Evolutionary conservation across 2,113 vertebrate genomes (phyloP).

Genomic region (Pseudopodoces humilis): DNA sequence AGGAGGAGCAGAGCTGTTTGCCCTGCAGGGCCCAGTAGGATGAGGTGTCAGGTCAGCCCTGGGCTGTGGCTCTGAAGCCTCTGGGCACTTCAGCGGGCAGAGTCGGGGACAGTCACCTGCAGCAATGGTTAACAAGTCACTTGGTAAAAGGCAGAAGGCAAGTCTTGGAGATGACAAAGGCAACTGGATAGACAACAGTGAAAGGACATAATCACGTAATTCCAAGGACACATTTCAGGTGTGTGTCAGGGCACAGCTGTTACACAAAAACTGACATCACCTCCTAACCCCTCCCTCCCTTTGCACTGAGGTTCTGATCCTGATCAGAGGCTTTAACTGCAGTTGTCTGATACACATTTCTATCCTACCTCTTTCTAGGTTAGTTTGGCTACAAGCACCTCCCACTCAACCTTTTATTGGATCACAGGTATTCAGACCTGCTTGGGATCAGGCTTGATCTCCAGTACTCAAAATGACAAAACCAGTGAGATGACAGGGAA

Average conservation of each 20-base stretch:
- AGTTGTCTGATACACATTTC: not conserved
- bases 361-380: not conserved
- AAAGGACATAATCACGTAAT: not conserved
- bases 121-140: not conserved
- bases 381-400: not conserved
- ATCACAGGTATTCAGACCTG: not conserved
- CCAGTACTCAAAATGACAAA: not conserved
- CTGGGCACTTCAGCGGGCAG: not conserved
- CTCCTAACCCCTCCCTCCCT: not conserved
- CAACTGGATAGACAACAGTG: constrained; percentile 24
- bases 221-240: not conserved
- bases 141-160: constrained; percentile 44
- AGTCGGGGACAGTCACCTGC: not conserved
- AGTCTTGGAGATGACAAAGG: constrained; percentile 25
- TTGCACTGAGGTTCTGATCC: not conserved
- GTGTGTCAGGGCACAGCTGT: not conserved
- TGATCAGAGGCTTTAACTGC: not conserved
- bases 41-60: not conserved
- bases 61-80: not conserved
- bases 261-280: not conserved
- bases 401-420: not conserved
- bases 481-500: not conserved
- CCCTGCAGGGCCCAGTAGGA: not conserved
- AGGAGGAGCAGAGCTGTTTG: not conserved
- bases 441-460: not conserved